phyloP scores from a whole-genome alignment of 2,888 invertebrate genomes.

The Suillia variegata region DNA sequence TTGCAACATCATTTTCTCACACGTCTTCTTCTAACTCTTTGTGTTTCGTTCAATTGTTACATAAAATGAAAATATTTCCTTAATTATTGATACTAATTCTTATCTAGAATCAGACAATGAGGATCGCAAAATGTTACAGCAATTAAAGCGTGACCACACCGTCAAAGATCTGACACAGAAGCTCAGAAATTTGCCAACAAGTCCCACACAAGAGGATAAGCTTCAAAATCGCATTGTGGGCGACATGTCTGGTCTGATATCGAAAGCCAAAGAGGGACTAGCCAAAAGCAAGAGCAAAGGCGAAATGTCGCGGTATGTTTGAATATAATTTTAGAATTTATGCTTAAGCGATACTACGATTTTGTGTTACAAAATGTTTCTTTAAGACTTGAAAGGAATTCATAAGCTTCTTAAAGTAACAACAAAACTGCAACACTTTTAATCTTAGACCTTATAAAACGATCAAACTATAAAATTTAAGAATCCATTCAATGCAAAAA shows the following conservation, averaged over 20 bases:
- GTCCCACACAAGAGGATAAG: constrained; percentile 66
- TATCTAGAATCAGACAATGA: constrained; percentile 68
- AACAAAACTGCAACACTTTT: too few species aligned
- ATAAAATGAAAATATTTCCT: background rate
- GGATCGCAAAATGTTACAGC: constrained; percentile 68
- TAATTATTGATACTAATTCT: too few species aligned
- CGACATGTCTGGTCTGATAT: constrained; percentile 88
- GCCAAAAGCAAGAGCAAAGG: constrained; percentile 85
- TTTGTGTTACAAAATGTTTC: too few species aligned
- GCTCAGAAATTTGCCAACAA: constrained; percentile 70
- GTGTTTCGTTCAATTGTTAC: background rate
- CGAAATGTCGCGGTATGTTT: constrained; percentile 61
- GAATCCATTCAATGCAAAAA: too few species aligned
- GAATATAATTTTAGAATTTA: constrained; percentile 7
- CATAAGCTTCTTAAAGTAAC: background rate
- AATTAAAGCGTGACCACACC: constrained; percentile 81
- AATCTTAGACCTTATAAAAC: too few species aligned
- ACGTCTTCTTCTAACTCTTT: constrained; percentile 7
- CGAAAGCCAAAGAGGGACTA: constrained; percentile 91
- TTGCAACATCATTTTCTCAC: background rate
- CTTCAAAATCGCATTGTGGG: constrained; percentile 69
- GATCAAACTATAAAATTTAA: too few species aligned
- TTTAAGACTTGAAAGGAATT: background rate
- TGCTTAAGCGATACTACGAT: background rate
- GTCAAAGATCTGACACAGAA: constrained; percentile 89